Conservation (phyloP, 2,113 vertebrate species). For the Lucifuga dentata region DNA sequence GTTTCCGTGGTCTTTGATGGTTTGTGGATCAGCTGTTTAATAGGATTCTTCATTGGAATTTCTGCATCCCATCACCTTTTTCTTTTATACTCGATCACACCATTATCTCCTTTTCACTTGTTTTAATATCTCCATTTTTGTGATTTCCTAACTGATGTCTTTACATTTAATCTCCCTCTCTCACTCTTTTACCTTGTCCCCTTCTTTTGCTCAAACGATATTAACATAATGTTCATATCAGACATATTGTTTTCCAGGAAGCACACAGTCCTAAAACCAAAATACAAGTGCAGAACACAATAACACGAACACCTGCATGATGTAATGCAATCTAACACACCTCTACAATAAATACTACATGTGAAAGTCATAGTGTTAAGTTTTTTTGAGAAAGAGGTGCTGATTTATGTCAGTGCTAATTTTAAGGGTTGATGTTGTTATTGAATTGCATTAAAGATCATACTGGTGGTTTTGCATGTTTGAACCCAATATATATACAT, state of each 20-base stretch:
- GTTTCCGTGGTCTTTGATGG: neutral
- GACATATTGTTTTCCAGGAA: neutral
- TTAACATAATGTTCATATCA: neutral
- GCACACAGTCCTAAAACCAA: neutral
- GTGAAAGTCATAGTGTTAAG: conserved; percentile 21
- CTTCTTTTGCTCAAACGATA: neutral
- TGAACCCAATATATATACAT: no score
- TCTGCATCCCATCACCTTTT: neutral
- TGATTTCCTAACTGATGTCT: neutral
- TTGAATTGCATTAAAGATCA: conserved; percentile 32
- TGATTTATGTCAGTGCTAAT: conserved; percentile 31
- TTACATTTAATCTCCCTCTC: neutral
- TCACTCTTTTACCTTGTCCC: no score
- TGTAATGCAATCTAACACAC: conserved; percentile 27
- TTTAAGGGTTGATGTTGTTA: conserved; percentile 18
- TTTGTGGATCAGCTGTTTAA: neutral
- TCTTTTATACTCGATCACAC: neutral
- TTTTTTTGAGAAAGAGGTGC: conserved; percentile 17
- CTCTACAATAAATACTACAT: conserved; percentile 19
- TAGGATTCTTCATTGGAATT: neutral
- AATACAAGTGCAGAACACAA: neutral
- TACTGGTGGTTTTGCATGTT: no score
- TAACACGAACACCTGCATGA: conserved; percentile 7
- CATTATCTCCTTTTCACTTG: neutral
- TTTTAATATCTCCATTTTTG: neutral